Evolutionary conservation across 2,113 vertebrate species (phyloP).

Genomic region (Corydoras sp.): DNA sequence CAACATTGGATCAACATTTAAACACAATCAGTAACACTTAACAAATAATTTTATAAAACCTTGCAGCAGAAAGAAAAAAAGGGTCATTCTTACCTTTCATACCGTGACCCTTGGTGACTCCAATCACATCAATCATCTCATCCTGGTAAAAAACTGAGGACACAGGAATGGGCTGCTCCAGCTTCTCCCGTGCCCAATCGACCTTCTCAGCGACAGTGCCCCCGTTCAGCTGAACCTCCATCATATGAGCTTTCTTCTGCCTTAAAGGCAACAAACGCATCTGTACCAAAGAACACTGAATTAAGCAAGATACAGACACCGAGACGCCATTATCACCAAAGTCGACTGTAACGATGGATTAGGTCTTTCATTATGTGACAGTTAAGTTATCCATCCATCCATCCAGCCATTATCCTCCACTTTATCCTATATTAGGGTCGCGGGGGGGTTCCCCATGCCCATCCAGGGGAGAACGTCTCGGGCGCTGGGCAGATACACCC

Average conservation of each 20-base stretch:
- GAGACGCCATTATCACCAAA: too few relatives aligned
- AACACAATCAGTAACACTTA: neutral
- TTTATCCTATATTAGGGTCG: too few relatives aligned
- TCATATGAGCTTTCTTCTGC: conserved; percentile 96
- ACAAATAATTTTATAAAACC: neutral
- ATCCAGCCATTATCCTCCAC: too few relatives aligned
- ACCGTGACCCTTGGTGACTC: conserved; percentile 95
- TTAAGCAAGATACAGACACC: neutral
- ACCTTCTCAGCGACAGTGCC: conserved; percentile 86
- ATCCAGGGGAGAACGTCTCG: too few relatives aligned
- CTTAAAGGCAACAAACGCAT: conserved; percentile 88
- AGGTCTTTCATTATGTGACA: too few relatives aligned
- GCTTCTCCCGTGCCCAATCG: conserved; percentile 90
- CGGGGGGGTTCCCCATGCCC: too few relatives aligned
- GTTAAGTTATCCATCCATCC: too few relatives aligned
- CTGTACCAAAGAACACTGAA: conserved; percentile 49
- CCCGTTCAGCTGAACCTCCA: conserved; percentile 97
- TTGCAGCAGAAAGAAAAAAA: neutral
- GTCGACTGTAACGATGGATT: too few relatives aligned
- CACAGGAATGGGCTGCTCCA: conserved; percentile 84
- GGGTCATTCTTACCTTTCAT: conserved; percentile 77
- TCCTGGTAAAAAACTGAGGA: conserved; percentile 82
- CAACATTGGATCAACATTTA: too few relatives aligned
- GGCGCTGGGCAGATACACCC: too few relatives aligned
- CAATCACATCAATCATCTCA: conserved; percentile 97